phyloP scores from a whole-genome alignment of 2,113 vertebrate species.

The Thalassarche chlororhynchos region DNA sequence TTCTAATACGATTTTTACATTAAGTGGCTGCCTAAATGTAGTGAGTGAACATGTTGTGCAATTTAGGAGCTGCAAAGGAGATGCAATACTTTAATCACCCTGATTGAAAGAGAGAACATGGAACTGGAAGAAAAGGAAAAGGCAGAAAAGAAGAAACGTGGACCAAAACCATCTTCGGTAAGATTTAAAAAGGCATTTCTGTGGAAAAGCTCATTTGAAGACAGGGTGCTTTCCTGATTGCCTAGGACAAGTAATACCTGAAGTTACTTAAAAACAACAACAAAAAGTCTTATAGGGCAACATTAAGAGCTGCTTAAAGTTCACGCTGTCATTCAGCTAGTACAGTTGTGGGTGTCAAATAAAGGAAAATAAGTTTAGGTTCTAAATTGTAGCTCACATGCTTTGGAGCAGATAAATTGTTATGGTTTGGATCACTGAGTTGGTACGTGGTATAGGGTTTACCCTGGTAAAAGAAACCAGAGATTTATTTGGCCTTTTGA shows the following conservation, averaged over 20 bases:
- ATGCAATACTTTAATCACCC: constrained; percentile 96
- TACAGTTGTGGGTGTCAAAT: background rate
- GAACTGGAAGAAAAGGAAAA: constrained; percentile 98
- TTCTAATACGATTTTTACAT: background rate
- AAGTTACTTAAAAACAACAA: background rate
- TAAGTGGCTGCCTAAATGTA: background rate
- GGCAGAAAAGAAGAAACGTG: constrained; percentile 97
- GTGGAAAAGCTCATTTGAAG: background rate
- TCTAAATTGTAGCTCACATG: background rate
- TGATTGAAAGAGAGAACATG: constrained; percentile 99
- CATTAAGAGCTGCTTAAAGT: background rate
- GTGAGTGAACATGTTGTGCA: background rate
- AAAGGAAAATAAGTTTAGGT: background rate
- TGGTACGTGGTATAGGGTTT: background rate
- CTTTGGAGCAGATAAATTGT: background rate
- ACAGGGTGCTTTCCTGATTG: background rate
- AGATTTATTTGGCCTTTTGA: background rate
- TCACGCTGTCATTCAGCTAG: accelerated
- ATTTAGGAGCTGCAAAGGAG: constrained; percentile 93
- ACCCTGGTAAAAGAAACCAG: background rate
- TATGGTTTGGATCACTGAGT: background rate
- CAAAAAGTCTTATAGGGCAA: background rate
- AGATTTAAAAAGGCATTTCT: background rate
- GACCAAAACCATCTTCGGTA: constrained; percentile 86
- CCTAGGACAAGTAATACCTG: background rate